Evolutionary conservation across 1,140 invertebrate species (phyloP), one percentile per base, ranked within the genome.

Genomic region (Xylocopa sonorina): DNA sequence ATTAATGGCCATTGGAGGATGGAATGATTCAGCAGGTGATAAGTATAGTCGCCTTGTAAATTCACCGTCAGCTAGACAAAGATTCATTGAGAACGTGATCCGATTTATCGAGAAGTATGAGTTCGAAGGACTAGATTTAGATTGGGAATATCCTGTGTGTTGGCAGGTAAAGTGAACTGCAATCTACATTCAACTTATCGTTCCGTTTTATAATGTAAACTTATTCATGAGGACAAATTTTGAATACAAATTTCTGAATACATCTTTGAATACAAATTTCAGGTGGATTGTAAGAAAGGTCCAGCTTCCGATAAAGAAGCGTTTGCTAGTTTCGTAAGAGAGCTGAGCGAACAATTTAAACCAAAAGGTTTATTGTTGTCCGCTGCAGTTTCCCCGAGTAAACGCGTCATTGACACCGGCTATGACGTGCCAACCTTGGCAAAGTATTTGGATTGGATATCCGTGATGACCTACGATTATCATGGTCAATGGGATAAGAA

Each of bases 401-500:
- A 97, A 92, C 95, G 93, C 14, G 96, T 97, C 14, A 96, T 97
- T 53, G 95, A 97, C 90, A 94, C 94, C 82, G 97, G 97, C 21
- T 95, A 95, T 81, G 94, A 95, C 73, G 94, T 95, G 0, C 93
- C 94, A 0, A 81, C 83, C 3, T 74, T 95, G 16, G 92, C 93
- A 3, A 88, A 93, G 48, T 93, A 95, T 77, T 88, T 96, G 55
- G 95, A 96, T 83, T 96, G 95, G 94, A 97, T 99, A 83, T 95
- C 97, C 3, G 95, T 98, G 0, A 98, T 98, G 97, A 95, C 96
- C 0, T 98, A 98, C 87, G 97, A 98, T 88, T 98, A 96, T 87
- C 97, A 98, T 85, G 97, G 97, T 0, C 96, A 97, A 85, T 98
- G 97, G 97, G 97, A 98, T 87, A 97, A 97, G 87, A 95, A 96